These are phyloP conservation scores for Microchrysa polita DNA, from an alignment of 2,888 invertebrate species.

Conservation along the genomic window DNA sequence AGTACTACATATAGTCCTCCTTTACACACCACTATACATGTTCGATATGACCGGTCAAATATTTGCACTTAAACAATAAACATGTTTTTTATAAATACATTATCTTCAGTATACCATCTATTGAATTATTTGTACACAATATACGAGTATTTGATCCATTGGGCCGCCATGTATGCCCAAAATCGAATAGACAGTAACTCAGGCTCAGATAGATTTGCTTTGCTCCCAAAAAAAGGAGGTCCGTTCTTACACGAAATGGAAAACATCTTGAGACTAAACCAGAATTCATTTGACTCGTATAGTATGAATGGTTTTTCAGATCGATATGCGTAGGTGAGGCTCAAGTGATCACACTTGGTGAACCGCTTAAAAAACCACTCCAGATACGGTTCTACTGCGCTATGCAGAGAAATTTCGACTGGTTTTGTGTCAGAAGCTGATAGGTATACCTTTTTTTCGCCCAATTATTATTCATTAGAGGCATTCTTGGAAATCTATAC, in stretches of 20 bases:
- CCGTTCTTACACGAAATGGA: conserved; percentile 18
- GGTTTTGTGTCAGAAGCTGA: conserved; percentile 44
- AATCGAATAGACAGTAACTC: not conserved
- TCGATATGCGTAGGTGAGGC: conserved; percentile 38
- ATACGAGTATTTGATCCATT: conserved; percentile 15
- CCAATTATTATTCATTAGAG: conserved; percentile 40
- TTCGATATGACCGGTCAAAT: conserved; percentile 43
- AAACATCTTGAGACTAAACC: conserved; percentile 34
- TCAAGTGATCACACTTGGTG: conserved; percentile 44
- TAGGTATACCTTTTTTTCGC: conserved; percentile 27
- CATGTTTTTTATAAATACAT: conserved; percentile 36
- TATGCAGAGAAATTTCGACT: conserved; percentile 36
- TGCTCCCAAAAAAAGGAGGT: conserved; percentile 16
- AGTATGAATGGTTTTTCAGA: not conserved
- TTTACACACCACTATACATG: conserved; percentile 39
- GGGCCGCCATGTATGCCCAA: conserved; percentile 24
- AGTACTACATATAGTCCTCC: conserved; percentile 3
- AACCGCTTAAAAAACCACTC: conserved; percentile 29
- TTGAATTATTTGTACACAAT: conserved; percentile 35
- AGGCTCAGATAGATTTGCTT: conserved; percentile 13
- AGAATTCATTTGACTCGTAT: conserved; percentile 10
- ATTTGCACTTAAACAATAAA: conserved; percentile 37
- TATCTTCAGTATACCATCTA: not conserved
- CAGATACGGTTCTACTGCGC: conserved; percentile 29
- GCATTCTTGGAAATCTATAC: conserved; percentile 42